phyloP scores from a whole-genome alignment of 2,888 invertebrate genomes.

The Caenorhabditis doughertyi region DNA sequence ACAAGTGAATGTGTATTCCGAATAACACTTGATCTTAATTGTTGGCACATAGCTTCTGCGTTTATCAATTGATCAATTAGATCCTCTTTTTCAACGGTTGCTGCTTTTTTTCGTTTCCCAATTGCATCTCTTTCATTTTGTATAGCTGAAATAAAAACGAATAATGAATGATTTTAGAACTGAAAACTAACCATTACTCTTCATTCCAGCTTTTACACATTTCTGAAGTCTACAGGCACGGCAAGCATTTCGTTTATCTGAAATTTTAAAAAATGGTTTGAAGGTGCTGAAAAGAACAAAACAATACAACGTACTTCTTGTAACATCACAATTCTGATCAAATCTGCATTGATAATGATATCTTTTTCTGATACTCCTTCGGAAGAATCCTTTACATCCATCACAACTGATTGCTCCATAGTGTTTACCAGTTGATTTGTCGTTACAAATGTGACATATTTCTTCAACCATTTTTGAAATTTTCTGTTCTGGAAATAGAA shows the following conservation, averaged over 20 bases:
- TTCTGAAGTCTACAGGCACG: constrained; percentile 76
- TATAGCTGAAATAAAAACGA: constrained; percentile 77
- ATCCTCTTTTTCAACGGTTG: constrained; percentile 56
- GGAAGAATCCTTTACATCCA: constrained; percentile 82
- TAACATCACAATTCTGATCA: constrained; percentile 79
- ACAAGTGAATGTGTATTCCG: constrained; percentile 77
- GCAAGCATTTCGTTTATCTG: constrained; percentile 79
- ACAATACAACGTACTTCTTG: constrained; percentile 75
- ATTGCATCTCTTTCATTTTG: constrained; percentile 79
- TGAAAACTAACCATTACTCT: constrained; percentile 69
- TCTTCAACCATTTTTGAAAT: constrained; percentile 67
- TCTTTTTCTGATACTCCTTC: constrained; percentile 81
- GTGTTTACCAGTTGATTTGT: constrained; percentile 81
- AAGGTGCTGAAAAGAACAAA: background rate
- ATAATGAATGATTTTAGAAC: too few species aligned
- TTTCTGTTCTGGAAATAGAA: too few species aligned
- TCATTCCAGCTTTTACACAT: constrained; percentile 79
- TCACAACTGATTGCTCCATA: constrained; percentile 81
- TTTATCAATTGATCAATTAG: constrained; percentile 72
- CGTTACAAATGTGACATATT: constrained; percentile 78
- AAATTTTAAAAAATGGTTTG: constrained; percentile 31
- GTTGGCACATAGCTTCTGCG: constrained; percentile 75
- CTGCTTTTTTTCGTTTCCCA: constrained; percentile 76
- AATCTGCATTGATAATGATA: constrained; percentile 82
- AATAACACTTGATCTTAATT: constrained; percentile 78